Conservation (phyloP, 1,140 invertebrate species). For the Hycleus cichorii region DNA sequence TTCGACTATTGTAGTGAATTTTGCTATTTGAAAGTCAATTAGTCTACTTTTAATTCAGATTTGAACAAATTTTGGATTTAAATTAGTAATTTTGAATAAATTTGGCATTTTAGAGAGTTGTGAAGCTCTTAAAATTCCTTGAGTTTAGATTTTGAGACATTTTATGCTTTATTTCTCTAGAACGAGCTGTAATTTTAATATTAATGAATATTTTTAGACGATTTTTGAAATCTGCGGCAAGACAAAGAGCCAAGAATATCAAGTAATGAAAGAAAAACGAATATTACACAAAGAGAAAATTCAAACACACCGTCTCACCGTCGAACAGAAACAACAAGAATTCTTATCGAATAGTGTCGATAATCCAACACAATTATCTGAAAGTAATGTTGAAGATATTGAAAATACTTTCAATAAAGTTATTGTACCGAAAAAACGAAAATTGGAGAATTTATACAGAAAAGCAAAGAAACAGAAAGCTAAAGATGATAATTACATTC, state of each 20-base stretch:
- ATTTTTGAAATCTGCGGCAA: slow-evolving; percentile 88
- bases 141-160: not conserved
- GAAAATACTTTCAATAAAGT: slow-evolving; percentile 40
- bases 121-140: not conserved
- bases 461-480: slow-evolving; percentile 48
- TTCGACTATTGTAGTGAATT: too few relatives aligned
- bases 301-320: slow-evolving; percentile 40
- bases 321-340: slow-evolving; percentile 42
- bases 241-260: slow-evolving; percentile 63
- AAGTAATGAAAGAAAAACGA: slow-evolving; percentile 67
- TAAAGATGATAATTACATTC: slow-evolving; percentile 76
- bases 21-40: not conserved
- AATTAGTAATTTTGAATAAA: not conserved
- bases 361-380: slow-evolving; percentile 27
- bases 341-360: slow-evolving; percentile 20
- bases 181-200: too few relatives aligned
- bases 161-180: too few relatives aligned
- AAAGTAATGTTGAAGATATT: slow-evolving; percentile 37
- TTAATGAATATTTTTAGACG: slow-evolving; percentile 57
- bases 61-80: not conserved
- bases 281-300: slow-evolving; percentile 56
- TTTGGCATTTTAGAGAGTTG: not conserved
- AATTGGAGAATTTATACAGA: slow-evolving; percentile 50
- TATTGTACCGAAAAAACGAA: slow-evolving; percentile 52
- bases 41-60: not conserved